Evolutionary conservation across 2,797 vertebrate species (phyloP), one percentile per base, ranked within the genome.

Genomic region (Hirundo rustica): DNA sequence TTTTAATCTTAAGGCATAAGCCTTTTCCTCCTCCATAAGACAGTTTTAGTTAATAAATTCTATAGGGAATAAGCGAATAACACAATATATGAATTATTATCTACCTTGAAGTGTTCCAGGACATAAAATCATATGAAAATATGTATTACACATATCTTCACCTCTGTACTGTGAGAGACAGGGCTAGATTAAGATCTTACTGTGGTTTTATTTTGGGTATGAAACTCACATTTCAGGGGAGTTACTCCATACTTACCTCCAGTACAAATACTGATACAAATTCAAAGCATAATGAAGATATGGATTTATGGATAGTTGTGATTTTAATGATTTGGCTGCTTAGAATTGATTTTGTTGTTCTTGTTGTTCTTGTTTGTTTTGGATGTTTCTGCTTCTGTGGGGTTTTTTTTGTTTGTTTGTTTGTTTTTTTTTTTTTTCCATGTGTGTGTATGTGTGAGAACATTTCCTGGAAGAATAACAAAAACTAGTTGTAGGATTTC

Each of bases 401-500:
- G 2, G 0, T 4, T 12, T 30, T 34, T 34, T 62, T 48, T n/a
- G n/a, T n/a, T n/a, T n/a, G n/a, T n/a, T 42, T 61, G 10, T 47
- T 62, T 54, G 16, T 10, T 76, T 34, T 32, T 30, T 34, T 4
- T 12, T 30, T 34, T 34, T 62, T 48, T n/a, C 6, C 29, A 2
- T 51, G 4, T 26, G 2, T 23, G 6, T 32, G 4, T 58, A 4
- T 18, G 22, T 10, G 36, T 4, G 2, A 79, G 76, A 85, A 65
- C 20, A 85, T 87, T 58, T 91, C 40, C 90, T 84, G 73, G 38
- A 89, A 50, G 77, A 95, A 64, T 66, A 93, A 84, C 17, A 91
- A 80, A 61, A 88, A 54, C 38, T 86, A 78, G 44, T 73, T 92
- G 66, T n/a, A 95, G 58, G 74, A 91, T 96, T 96, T 97, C 71